Percentiles rank a stretch among this genome's conserved stretches.
Evolutionary conservation across 2,888 invertebrate genomes (phyloP).

Genomic region (Ophion ventricosus): DNA sequence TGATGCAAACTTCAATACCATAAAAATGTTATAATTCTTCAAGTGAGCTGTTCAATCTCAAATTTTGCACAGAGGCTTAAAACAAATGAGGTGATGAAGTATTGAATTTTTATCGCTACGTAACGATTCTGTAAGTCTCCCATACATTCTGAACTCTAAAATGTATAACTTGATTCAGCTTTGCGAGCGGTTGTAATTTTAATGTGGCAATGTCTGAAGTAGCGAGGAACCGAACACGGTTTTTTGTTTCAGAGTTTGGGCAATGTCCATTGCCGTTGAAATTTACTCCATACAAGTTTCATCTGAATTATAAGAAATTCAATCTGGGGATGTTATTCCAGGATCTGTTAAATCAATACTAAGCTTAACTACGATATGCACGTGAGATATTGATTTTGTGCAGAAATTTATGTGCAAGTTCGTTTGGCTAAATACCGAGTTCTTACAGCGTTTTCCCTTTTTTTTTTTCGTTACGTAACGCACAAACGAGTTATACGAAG

Average conservation of each 20-base stretch:
- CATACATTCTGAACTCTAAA: neutral
- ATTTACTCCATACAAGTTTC: neutral
- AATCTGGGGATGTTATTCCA: neutral
- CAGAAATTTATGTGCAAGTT: conserved; percentile 20
- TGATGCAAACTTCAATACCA: too few species aligned
- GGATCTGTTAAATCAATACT: neutral
- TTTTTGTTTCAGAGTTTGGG: neutral
- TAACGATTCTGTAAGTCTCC: neutral
- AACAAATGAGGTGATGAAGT: neutral
- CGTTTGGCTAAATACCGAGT: conserved; percentile 30
- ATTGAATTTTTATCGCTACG: neutral
- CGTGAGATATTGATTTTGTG: neutral
- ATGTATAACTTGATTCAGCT: neutral
- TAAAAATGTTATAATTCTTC: neutral
- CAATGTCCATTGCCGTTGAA: neutral
- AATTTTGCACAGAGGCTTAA: neutral
- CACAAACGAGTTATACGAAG: conserved; percentile 56
- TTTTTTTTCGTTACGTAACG: conserved; percentile 54
- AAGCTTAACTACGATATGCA: neutral
- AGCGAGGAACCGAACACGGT: neutral
- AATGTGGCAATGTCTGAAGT: neutral
- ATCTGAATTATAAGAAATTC: neutral
- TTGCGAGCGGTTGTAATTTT: neutral
- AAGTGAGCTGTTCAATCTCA: neutral
- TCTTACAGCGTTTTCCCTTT: conserved; percentile 42